phyloP scores from a whole-genome alignment of 2,797 vertebrate genomes.

The Melanotaenia pygmaea region DNA sequence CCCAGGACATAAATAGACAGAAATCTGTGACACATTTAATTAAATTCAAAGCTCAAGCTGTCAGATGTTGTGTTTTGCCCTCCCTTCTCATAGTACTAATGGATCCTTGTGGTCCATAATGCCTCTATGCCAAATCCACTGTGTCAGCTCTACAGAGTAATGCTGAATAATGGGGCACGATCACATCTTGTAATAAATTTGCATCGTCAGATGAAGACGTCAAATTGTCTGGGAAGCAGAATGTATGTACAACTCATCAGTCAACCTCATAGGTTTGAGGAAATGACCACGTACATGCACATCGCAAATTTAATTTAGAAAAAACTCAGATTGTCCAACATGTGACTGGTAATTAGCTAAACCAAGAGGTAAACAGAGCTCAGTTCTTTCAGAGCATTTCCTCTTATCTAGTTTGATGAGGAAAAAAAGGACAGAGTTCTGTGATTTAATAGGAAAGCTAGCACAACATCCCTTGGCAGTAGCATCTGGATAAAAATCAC shows the following conservation, averaged over 20 bases:
- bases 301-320: constrained; percentile 30
- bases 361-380: constrained; percentile 39
- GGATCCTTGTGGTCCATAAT: constrained; percentile 65
- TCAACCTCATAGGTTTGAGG: constrained; percentile 20
- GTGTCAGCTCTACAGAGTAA: constrained; percentile 50
- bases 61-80: constrained; percentile 53
- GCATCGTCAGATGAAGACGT: constrained; percentile 29
- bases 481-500: constrained; percentile 58
- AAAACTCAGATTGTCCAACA: constrained; percentile 21
- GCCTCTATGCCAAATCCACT: constrained; percentile 41
- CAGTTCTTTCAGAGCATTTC: constrained; percentile 26
- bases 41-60: constrained; percentile 68
- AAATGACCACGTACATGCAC: constrained; percentile 7
- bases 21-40: constrained; percentile 74
- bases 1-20: constrained; percentile 60
- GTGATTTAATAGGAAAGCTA: constrained; percentile 15
- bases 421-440: constrained; percentile 12
- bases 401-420: constrained; percentile 26
- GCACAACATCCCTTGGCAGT: constrained; percentile 38
- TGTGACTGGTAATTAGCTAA: constrained; percentile 23
- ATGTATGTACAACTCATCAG: constrained; percentile 28
- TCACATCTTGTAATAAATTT: constrained; percentile 51
- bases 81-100: constrained; percentile 56
- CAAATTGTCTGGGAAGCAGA: constrained; percentile 32
- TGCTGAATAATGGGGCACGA: constrained; percentile 50